phyloP scores from a whole-genome alignment of 2,797 vertebrate species.

The Gymnocypris eckloni region DNA sequence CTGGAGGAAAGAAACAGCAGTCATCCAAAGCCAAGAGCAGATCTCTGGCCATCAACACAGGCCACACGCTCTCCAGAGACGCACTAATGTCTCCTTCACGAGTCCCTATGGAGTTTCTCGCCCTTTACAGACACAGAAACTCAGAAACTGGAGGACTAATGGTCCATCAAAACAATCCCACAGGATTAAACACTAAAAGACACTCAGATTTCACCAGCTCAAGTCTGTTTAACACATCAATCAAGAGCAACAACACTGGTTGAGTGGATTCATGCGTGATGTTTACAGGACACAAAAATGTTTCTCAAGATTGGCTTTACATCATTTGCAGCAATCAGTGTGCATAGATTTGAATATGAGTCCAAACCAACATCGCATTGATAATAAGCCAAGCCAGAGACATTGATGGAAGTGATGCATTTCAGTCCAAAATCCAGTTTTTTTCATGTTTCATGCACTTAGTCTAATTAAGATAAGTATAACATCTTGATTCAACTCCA shows the following conservation, averaged over 20 bases:
- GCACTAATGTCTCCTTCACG: neutral
- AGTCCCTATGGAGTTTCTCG: neutral
- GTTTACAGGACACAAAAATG: neutral
- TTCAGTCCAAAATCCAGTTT: neutral
- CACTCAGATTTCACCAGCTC: neutral
- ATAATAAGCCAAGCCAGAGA: neutral
- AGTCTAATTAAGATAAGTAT: neutral
- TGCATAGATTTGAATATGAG: neutral
- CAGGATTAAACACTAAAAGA: neutral
- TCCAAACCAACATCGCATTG: neutral
- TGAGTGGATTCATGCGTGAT: neutral
- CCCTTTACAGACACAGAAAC: neutral
- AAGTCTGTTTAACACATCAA: neutral
- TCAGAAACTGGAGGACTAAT: neutral
- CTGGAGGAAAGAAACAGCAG: conserved; percentile 66
- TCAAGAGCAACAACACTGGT: neutral
- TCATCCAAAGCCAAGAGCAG: neutral
- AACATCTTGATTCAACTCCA: neutral
- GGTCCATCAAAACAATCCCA: conserved; percentile 5
- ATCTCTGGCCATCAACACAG: neutral
- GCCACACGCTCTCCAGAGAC: neutral
- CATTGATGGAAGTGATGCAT: neutral
- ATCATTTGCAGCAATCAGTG: neutral
- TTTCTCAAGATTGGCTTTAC: neutral
- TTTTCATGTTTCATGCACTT: neutral